Evolutionary conservation across 2,113 vertebrate species (phyloP), one percentile per base, ranked within the genome.

Genomic region (Amblyornis subalaris): DNA sequence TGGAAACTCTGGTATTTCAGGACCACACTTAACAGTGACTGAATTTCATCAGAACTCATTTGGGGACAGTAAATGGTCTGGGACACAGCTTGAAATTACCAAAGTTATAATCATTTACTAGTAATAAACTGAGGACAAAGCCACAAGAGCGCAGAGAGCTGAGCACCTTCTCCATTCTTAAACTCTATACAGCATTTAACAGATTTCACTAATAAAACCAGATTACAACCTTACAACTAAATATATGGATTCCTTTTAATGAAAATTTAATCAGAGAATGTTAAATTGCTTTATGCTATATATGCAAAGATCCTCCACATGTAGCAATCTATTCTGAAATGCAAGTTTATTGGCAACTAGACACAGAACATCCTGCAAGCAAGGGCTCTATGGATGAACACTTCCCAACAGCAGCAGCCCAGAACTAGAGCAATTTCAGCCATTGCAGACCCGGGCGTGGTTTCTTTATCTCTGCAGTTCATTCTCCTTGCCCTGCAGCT

Each of bases 401-500:
- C 18, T 79, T 48, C 54, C 54, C n/a, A 82, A 36, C 4, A 74
- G 23, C 79, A 93, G 42, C 47, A 62, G 72, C 48, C 69, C 35
- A 42, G 71, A 86, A 74, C 12, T 54, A 26, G 7, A 55, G 60
- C 65, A 55, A 10, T 60, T 86, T 35, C 83, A 93, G 36, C 31
- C 57, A 47, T 5, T 67, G 35, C 47, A 88, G 65, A 58, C 28
- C 10, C 0, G 0, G 60, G 28, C 0, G 4, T 75, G 69, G 80
- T 35, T 92, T 82, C 48, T 88, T 95, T 76, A 78, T 75, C 79
- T 94, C 60, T 38, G 20, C 53, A 79, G 42, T 31, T 96, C 6
- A 10, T 77, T 64, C 89, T 67, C 33, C 50, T 65, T 94, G 65
- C 69, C 89, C 86, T 75, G 69, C 31, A 78, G 70, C 61, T 96